A percentile compares a stretch with the other conserved stretches of the same genome.
Conservation (phyloP, 2,797 vertebrate species). For the Vultur gryphus region DNA sequence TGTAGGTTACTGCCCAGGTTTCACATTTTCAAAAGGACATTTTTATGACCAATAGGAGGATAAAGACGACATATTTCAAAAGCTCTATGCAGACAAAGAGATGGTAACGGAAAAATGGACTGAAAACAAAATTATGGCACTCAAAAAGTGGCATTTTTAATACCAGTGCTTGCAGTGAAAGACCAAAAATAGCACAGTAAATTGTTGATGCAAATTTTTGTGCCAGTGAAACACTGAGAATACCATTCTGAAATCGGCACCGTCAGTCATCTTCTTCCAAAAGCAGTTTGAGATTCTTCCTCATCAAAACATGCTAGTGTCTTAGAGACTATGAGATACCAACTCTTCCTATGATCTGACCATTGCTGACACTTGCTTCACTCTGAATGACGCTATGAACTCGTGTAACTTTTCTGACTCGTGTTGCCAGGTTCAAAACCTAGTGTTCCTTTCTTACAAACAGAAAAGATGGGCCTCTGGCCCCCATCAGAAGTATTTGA, state of each 20-base stretch:
- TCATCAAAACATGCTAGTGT: not conserved
- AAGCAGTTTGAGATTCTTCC: not conserved
- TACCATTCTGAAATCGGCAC: not conserved
- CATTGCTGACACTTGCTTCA: not conserved
- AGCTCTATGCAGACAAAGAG: not conserved
- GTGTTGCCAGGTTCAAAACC: not conserved
- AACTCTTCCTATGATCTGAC: not conserved
- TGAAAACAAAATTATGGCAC: not conserved
- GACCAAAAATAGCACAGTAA: not conserved
- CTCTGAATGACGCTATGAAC: not conserved
- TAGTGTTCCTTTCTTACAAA: not conserved
- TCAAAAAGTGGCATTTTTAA: not conserved
- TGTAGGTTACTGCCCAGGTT: not conserved
- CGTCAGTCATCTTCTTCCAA: not conserved
- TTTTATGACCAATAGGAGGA: not conserved
- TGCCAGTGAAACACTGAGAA: not conserved
- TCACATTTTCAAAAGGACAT: not conserved
- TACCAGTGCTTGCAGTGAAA: not conserved
- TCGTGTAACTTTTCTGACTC: not conserved
- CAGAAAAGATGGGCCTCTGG: not conserved
- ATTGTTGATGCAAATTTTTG: not conserved
- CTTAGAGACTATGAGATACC: not conserved
- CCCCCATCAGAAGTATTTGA: not conserved
- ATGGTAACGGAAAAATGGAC: not conserved
- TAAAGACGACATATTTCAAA: not conserved